Evolutionary conservation across 2,113 vertebrate genomes (phyloP).

Genomic region (Mobula hypostoma): DNA sequence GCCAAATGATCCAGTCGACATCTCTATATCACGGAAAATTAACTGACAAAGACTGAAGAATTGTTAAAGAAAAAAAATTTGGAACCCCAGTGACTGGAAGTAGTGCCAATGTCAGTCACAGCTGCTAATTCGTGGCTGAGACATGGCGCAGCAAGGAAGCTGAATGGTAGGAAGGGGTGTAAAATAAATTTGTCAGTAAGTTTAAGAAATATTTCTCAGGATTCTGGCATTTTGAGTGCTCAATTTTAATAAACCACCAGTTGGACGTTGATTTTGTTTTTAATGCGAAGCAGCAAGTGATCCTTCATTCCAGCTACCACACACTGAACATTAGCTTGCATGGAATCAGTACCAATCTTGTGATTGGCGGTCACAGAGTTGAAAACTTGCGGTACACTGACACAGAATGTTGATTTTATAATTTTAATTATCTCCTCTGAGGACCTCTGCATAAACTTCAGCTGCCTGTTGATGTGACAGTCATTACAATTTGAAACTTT

Average conservation of each 20-base stretch:
- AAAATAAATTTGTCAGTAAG: constrained; percentile 20
- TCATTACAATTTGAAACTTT: constrained; percentile 24
- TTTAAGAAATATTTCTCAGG: constrained; percentile 27
- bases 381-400: background rate
- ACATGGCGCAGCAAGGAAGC: background rate
- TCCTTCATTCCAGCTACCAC: background rate
- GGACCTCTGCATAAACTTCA: constrained; percentile 11
- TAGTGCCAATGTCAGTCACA: background rate
- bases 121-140: constrained; percentile 14
- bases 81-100: background rate
- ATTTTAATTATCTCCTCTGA: background rate
- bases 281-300: background rate
- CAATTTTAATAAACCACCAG: constrained; percentile 29
- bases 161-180: background rate
- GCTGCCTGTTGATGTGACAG: background rate
- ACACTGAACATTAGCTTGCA: background rate
- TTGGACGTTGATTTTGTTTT: constrained; percentile 22
- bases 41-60: background rate
- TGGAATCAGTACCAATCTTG: constrained; percentile 7
- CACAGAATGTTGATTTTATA: constrained; percentile 22
- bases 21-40: background rate
- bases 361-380: constrained; percentile 6
- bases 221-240: constrained; percentile 22
- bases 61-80: background rate
- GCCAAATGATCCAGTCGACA: background rate